Evolutionary conservation across 2,888 invertebrate species (phyloP).

Genomic region (Eupithecia abbreviata): DNA sequence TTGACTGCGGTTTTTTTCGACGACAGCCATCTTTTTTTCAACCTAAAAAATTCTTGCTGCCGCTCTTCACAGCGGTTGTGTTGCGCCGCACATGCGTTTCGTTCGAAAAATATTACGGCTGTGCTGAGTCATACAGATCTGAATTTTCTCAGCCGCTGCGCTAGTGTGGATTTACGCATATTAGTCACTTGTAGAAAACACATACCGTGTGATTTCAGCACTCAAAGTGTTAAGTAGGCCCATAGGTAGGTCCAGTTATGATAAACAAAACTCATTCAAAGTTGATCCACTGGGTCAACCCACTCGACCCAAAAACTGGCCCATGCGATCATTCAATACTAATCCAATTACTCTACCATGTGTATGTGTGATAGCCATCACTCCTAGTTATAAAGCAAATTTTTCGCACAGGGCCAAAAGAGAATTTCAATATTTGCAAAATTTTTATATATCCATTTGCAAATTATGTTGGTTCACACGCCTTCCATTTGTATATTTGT

Average conservation of each 20-base stretch:
- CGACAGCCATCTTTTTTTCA: too few relatives aligned
- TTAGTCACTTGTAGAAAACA: too few relatives aligned
- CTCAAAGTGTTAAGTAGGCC: too few relatives aligned
- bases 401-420: not conserved
- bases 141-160: too few relatives aligned
- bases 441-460: not conserved
- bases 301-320: constrained; percentile 11
- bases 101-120: too few relatives aligned
- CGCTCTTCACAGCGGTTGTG: too few relatives aligned
- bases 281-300: not conserved
- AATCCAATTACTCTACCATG: constrained; percentile 11
- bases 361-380: constrained; percentile 18
- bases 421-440: not conserved
- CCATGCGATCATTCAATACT: not conserved
- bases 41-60: too few relatives aligned
- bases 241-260: not conserved
- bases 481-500: not conserved
- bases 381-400: constrained; percentile 11
- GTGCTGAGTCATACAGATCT: too few relatives aligned
- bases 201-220: too few relatives aligned
- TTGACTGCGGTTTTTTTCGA: too few relatives aligned
- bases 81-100: too few relatives aligned
- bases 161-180: too few relatives aligned
- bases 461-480: not conserved
- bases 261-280: not conserved